Evolutionary conservation across 2,888 invertebrate genomes (phyloP), one percentile per base, ranked within the genome.

Genomic region (Drosophila incognita): DNA sequence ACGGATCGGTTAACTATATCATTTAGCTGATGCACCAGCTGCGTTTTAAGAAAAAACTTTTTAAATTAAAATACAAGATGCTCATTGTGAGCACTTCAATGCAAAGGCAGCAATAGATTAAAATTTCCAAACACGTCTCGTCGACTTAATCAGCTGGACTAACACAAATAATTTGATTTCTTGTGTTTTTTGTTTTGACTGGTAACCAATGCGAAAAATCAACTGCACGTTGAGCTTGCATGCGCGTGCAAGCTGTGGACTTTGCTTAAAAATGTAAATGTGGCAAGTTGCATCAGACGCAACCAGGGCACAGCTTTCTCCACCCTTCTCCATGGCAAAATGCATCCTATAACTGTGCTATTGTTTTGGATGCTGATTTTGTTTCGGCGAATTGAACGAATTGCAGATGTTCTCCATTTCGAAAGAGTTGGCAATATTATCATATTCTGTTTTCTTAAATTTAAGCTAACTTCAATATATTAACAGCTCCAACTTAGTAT

Each of bases 51-150:
- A 2, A 24, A 8, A 7, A 8, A 24, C 21, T 8, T 1, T 48
- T 48, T 18, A 24, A 15, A 24, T 27, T 21, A n/a, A 24, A 46
- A 7, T 21, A 27, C 5, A 13, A 21, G 31, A 31, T 62, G 38
- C 54, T 6, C n/a, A 29, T 51, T 18, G 54, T 24, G 42, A 54
- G 59, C 61, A 64, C 56, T 69, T 76, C 48, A 53, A 35, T 33
- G 49, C 24, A 46, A 74, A 48, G 56, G 33, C 51, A 61, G 64
- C 42, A 57, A 72, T 79, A 79, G 69, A 70, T 87, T 78, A 67
- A 79, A 77, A 70, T 89, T 83, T 81, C 74, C 70, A 82, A 75
- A 89, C 89, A 90, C 89, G 90, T 91, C 77, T 75, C 72, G 68
- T 76, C 61, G 82, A 85, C 89, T 90, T 91, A 90, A 90, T 91